phyloP scores from a whole-genome alignment of 2,113 vertebrate species.

The Ascaphus truei region DNA sequence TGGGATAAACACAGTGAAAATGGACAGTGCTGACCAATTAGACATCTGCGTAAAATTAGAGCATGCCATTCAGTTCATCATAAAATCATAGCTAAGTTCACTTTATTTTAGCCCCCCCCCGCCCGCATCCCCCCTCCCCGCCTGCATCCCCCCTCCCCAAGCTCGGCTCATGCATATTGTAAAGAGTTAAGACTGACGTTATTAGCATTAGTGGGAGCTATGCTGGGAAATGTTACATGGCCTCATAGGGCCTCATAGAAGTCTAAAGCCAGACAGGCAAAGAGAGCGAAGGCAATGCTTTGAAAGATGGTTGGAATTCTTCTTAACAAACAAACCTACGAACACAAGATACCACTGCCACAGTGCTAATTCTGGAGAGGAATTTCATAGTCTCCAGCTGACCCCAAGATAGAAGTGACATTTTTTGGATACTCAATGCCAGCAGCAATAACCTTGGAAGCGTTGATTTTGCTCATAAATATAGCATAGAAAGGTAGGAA shows the following conservation, averaged over 20 bases:
- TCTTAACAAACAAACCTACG: background rate
- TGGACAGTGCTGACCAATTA: background rate
- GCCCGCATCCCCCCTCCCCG: too few relatives aligned
- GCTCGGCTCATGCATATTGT: background rate
- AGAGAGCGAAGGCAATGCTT: background rate
- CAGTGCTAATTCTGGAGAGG: conserved; percentile 17
- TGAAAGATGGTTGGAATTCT: conserved; percentile 5
- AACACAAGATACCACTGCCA: conserved; percentile 19
- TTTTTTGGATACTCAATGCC: conserved; percentile 22
- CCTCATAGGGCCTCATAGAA: too few relatives aligned
- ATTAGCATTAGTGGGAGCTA: background rate
- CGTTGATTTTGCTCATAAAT: background rate
- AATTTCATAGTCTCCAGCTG: conserved; percentile 1
- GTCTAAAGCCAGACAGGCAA: background rate
- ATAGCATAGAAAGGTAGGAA: conserved; percentile 5
- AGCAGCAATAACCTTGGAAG: conserved; percentile 24
- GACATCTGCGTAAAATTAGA: background rate
- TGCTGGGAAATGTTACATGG: background rate
- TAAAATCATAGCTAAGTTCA: too few relatives aligned
- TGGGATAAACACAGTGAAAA: background rate
- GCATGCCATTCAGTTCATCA: too few relatives aligned
- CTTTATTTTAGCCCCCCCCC: too few relatives aligned
- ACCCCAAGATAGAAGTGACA: conserved; percentile 9
- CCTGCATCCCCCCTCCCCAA: too few relatives aligned
- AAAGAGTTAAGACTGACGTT: background rate